These are phyloP conservation scores for Heteromyza rotundicornis DNA, from an alignment of 2,888 invertebrate species.

Conservation along the genomic window DNA sequence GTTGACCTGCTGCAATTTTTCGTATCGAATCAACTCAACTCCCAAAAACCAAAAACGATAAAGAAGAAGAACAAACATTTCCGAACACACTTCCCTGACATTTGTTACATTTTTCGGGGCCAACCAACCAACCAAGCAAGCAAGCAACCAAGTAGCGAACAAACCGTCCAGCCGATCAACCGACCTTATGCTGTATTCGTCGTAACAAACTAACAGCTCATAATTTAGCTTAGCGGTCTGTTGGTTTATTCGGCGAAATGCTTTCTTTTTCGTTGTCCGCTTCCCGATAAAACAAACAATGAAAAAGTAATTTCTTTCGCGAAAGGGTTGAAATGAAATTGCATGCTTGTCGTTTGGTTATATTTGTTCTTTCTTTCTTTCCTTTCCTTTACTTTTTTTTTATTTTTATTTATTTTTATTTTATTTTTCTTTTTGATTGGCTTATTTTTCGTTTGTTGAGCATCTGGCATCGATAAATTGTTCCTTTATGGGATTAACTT, in stretches of 20 bases:
- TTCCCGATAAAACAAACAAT: not conserved
- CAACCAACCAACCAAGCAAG: no score
- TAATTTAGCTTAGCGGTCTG: not conserved
- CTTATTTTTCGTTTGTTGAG: not conserved
- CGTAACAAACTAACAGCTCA: not conserved
- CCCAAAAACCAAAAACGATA: not conserved
- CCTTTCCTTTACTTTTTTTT: not conserved
- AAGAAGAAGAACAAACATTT: not conserved
- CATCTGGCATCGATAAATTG: not conserved
- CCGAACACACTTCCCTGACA: not conserved
- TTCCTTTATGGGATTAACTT: no score
- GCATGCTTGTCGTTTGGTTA: not conserved
- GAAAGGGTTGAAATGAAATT: conserved; percentile 3
- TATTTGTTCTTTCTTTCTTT: not conserved
- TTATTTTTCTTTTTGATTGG: no score
- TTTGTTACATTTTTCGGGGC: conserved; percentile 1
- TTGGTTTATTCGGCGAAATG: not conserved
- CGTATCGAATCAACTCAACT: no score
- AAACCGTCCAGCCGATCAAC: no score
- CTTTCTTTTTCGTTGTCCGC: not conserved
- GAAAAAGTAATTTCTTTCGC: not conserved
- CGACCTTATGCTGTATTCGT: no score
- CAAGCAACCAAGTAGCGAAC: no score
- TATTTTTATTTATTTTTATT: not conserved
- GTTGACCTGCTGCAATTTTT: not conserved